Percentiles rank a stretch among this genome's conserved stretches.
Evolutionary conservation across 37 sponge, comb jelly and placozoan genomes (phyloP).

Genomic region (Tethya wilhelma): DNA sequence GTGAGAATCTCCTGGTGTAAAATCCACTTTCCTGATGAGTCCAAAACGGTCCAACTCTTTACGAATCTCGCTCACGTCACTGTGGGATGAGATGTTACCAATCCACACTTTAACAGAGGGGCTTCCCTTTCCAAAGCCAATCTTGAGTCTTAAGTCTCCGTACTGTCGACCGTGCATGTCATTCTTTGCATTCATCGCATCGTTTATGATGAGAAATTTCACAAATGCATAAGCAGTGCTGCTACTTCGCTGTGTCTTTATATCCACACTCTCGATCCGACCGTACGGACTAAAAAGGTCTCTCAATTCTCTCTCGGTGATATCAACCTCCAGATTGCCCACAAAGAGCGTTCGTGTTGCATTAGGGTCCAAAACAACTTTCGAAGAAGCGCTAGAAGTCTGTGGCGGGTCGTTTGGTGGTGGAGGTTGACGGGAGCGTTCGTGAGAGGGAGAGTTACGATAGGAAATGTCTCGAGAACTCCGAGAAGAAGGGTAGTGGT

Average conservation of each 20-base stretch:
- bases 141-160: conserved; percentile 76
- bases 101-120: conserved; percentile 86
- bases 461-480: conserved; percentile 31
- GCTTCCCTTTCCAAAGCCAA: conserved; percentile 89
- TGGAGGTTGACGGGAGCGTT: background rate
- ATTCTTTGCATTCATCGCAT: conserved; percentile 91
- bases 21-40: conserved; percentile 82
- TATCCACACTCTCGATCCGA: conserved; percentile 86
- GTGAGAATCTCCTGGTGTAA: conserved; percentile 71
- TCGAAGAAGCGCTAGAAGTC: background rate
- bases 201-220: conserved; percentile 83
- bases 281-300: conserved; percentile 89
- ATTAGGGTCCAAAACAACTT: conserved; percentile 66
- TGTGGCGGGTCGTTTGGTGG: background rate
- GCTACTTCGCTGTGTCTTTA: conserved; percentile 65
- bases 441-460: background rate
- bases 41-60: conserved; percentile 91
- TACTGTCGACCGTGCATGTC: conserved; percentile 85
- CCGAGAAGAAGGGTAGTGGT: background rate
- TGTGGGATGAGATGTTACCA: conserved; percentile 50
- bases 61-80: conserved; percentile 77
- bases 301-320: conserved; percentile 83
- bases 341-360: conserved; percentile 96
- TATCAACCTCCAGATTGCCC: conserved; percentile 85
- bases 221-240: conserved; percentile 90